Evolutionary conservation across 2,888 invertebrate genomes (phyloP), one percentile per base, ranked within the genome.

Genomic region (Harpagoxenus sublaevis): DNA sequence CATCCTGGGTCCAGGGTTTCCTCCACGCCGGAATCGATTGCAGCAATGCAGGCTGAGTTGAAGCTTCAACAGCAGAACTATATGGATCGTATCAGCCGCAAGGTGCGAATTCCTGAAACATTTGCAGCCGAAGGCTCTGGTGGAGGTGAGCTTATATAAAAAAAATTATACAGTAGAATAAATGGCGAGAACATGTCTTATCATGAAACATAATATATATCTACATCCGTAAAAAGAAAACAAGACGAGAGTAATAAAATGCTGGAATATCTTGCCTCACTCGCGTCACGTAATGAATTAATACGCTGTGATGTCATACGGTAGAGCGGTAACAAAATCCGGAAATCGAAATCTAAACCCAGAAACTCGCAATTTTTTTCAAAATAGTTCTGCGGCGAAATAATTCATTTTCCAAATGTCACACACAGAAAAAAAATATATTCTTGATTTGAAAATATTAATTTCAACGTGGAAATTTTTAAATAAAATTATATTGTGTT

Each of bases 1-100:
- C 98, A 35, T 97, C 98, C 92, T 98, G 98, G 96, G 96, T 98
- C 81, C 97, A 98, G 88, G 98, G 97, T 97, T 82, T 97, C 98
- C 71, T 98, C 98, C 95, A 93, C 93, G 15, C 93, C 94, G 48
- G 94, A 94, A 84, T 91, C 94, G n/a, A 93, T 94, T 66, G 94
- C 94, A 0, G 92, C 94, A n/a, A 94, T 94, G 92, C 94, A 94
- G 84, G 91, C 93, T 18, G 92, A 94, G 65, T 60, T 94, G 81
- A 92, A 88, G 85, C 86, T 91, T 65, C 97, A 97, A 92, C 96
- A 97, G 79, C 97, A 97, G 92, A 97, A 97, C 51, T 45, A 48
- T 82, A 23, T 23, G 96, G 96, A 84, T 97, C 97, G 93, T 96
- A 97, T 93, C 97, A 97, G 71, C 96, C 97, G 86, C 96, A 97